A percentile compares a stretch with the other conserved stretches of the same genome.
Evolutionary conservation across 2,888 invertebrate genomes (phyloP).

Genomic region (Plutella xylostella): DNA sequence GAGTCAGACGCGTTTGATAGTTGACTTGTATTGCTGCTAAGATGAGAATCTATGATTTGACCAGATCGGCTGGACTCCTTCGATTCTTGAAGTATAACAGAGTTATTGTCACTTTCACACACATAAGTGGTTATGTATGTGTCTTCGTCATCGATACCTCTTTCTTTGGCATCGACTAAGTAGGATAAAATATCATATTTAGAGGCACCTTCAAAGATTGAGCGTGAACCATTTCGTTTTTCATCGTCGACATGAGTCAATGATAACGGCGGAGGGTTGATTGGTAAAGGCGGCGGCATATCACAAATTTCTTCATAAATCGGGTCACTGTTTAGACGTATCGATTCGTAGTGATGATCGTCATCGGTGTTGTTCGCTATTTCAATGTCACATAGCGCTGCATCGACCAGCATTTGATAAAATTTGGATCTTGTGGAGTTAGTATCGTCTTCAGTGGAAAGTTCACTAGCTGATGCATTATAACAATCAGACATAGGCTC

Average conservation of each 20-base stretch:
- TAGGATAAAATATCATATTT: constrained; percentile 92
- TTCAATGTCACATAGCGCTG: constrained; percentile 76
- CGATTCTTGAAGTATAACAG: constrained; percentile 60
- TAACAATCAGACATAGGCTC: constrained; percentile 77
- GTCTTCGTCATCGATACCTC: constrained; percentile 78
- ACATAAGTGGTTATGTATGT: constrained; percentile 74
- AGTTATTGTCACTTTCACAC: constrained; percentile 60
- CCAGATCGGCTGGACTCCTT: constrained; percentile 71
- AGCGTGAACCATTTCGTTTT: constrained; percentile 75
- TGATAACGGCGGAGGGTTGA: constrained; percentile 81
- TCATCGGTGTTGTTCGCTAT: constrained; percentile 71
- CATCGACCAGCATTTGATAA: constrained; percentile 79
- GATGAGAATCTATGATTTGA: constrained; percentile 50
- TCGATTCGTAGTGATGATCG: constrained; percentile 81
- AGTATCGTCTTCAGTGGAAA: constrained; percentile 74
- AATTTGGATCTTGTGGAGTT: constrained; percentile 76
- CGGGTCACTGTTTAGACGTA: constrained; percentile 75
- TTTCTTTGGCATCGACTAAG: constrained; percentile 86
- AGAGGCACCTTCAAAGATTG: constrained; percentile 84
- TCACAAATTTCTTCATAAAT: constrained; percentile 84
- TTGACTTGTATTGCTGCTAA: constrained; percentile 79
- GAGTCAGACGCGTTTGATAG: constrained; percentile 87
- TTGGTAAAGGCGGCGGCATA: constrained; percentile 82
- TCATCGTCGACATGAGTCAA: constrained; percentile 76
- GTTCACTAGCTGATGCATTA: constrained; percentile 75